These are phyloP conservation scores for Tetragnatha versicolor DNA, from an alignment of 1,140 invertebrate species.

Conservation along the genomic window DNA sequence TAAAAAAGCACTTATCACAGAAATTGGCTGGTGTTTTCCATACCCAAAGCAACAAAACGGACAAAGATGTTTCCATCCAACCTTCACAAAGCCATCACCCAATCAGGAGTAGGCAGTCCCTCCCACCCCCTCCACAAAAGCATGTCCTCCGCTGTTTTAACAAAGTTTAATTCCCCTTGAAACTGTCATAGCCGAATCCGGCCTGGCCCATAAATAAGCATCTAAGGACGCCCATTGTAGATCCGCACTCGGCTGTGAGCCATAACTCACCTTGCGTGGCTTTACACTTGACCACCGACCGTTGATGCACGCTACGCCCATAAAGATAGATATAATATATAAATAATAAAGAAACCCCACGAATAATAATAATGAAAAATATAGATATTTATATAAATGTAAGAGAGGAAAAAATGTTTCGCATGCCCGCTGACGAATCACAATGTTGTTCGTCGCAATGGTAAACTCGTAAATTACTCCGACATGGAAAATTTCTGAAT, in stretches of 20 bases:
- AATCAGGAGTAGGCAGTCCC: background rate
- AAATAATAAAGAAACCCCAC: conserved; percentile 19
- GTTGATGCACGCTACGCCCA: conserved; percentile 32
- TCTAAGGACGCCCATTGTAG: conserved; percentile 34
- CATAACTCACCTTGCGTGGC: conserved; percentile 32
- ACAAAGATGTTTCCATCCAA: no score
- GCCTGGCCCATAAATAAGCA: conserved; percentile 29
- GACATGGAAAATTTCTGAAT: conserved; percentile 35
- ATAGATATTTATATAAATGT: conserved; percentile 22
- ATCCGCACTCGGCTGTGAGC: conserved; percentile 39
- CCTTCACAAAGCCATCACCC: background rate
- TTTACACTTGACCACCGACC: conserved; percentile 49
- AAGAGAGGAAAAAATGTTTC: background rate
- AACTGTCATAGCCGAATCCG: conserved; percentile 45
- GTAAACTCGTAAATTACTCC: conserved; percentile 47
- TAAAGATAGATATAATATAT: conserved; percentile 8
- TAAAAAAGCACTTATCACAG: no score
- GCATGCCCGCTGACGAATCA: conserved; percentile 34
- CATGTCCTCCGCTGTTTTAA: conserved; percentile 46
- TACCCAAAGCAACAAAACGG: no score
- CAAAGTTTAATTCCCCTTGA: conserved; percentile 52
- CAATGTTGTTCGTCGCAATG: conserved; percentile 47
- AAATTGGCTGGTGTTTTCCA: no score
- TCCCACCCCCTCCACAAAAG: conserved; percentile 23
- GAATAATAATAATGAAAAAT: conserved; percentile 1